These are phyloP conservation scores for Pantelozetes paolii DNA, from an alignment of 2,888 invertebrate species.

Conservation along the genomic window DNA sequence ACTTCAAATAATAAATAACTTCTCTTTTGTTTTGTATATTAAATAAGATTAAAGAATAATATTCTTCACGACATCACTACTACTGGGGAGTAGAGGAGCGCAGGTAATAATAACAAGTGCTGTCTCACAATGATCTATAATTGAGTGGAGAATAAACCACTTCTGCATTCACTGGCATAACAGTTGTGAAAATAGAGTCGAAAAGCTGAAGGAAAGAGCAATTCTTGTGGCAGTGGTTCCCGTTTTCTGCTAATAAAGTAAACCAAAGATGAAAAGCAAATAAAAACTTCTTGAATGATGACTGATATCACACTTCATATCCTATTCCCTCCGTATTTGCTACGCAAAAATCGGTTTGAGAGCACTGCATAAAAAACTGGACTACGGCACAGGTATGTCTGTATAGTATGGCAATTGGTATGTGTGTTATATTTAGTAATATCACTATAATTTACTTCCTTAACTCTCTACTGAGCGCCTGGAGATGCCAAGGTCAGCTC, in stretches of 20 bases:
- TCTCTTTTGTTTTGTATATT: neutral
- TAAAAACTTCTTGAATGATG: neutral
- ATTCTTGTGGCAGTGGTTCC: conserved; percentile 26
- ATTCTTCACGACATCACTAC: neutral
- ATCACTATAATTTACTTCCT: conserved; percentile 33
- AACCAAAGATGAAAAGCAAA: neutral
- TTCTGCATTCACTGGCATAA: too few species aligned
- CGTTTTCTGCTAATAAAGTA: conserved; percentile 35
- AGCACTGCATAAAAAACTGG: neutral
- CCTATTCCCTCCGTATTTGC: neutral
- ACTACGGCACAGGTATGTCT: conserved; percentile 4
- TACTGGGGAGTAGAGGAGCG: neutral
- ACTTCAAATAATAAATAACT: neutral
- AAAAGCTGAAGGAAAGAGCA: neutral
- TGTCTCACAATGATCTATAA: too few species aligned
- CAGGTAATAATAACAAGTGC: neutral
- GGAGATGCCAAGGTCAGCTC: neutral
- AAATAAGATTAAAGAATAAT: neutral
- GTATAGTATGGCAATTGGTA: neutral
- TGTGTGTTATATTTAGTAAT: neutral
- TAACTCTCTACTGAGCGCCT: conserved; percentile 16
- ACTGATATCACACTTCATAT: conserved; percentile 22
- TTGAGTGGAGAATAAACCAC: too few species aligned
- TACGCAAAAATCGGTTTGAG: too few species aligned
- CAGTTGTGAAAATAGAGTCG: too few species aligned